Conservation (phyloP, 1,140 invertebrate genomes). For the Aphelinus atriplicis region DNA sequence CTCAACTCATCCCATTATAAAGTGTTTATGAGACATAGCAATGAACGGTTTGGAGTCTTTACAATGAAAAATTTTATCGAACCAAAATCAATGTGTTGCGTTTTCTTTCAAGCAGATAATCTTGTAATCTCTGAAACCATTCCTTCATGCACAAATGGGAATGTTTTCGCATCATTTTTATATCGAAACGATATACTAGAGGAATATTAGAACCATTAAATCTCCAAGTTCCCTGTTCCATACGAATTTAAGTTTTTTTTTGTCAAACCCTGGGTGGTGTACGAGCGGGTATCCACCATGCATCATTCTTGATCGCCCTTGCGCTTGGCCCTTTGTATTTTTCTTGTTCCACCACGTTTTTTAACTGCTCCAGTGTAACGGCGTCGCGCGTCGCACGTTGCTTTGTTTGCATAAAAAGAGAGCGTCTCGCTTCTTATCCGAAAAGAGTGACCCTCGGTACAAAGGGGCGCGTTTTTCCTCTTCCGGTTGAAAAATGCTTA, state of each 20-base stretch:
- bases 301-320: slow-evolving; percentile 37
- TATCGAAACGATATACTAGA: too few relatives aligned
- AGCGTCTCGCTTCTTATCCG: slow-evolving; percentile 20
- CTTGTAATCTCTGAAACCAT: too few relatives aligned
- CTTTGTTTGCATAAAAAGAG: slow-evolving; percentile 33
- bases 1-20: neutral
- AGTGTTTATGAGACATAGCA: neutral
- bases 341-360: slow-evolving; percentile 16
- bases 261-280: slow-evolving; percentile 1
- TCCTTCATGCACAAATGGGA: too few relatives aligned
- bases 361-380: slow-evolving; percentile 4
- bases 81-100: too few relatives aligned
- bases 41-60: too few relatives aligned
- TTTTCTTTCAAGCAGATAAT: too few relatives aligned
- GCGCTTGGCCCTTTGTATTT: slow-evolving; percentile 28
- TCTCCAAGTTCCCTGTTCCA: neutral
- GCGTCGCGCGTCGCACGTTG: slow-evolving; percentile 29
- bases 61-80: too few relatives aligned
- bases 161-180: too few relatives aligned
- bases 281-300: slow-evolving; percentile 16
- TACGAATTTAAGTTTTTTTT: too few relatives aligned
- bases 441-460: slow-evolving; percentile 37
- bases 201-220: slow-evolving; percentile 32
- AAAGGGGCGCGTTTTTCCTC: slow-evolving; percentile 42
- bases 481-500: slow-evolving; percentile 48